phyloP scores from a whole-genome alignment of 2,888 invertebrate genomes.

The Nasonovia ribisnigri region DNA sequence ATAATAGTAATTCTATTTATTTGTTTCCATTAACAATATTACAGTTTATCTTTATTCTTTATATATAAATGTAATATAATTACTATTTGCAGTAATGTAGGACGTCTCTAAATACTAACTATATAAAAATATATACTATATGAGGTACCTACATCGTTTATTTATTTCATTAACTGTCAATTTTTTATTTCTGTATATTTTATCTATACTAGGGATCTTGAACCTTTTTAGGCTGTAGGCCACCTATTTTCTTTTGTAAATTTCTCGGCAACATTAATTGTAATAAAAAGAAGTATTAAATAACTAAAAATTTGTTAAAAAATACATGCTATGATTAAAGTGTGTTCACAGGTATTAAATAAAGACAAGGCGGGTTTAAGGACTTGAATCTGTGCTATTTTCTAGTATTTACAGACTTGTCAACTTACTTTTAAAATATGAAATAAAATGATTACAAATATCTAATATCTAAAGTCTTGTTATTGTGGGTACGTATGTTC shows the following conservation, averaged over 20 bases:
- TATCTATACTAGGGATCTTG: background rate
- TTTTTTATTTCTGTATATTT: background rate
- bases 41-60: background rate
- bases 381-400: background rate
- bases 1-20: background rate
- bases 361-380: background rate
- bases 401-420: background rate
- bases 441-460: background rate
- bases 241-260: background rate
- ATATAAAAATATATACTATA: background rate
- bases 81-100: background rate
- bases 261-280: background rate
- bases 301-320: background rate
- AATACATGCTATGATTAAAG: background rate
- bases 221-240: background rate
- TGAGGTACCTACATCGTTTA: background rate
- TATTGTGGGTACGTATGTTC: background rate
- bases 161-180: background rate
- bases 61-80: background rate
- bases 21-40: background rate
- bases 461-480: background rate
- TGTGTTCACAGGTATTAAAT: background rate
- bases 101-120: background rate
- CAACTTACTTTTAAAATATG: background rate
- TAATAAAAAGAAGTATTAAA: background rate